Conservation (phyloP, 2,113 vertebrate species). For the Siphamia tubifer region DNA sequence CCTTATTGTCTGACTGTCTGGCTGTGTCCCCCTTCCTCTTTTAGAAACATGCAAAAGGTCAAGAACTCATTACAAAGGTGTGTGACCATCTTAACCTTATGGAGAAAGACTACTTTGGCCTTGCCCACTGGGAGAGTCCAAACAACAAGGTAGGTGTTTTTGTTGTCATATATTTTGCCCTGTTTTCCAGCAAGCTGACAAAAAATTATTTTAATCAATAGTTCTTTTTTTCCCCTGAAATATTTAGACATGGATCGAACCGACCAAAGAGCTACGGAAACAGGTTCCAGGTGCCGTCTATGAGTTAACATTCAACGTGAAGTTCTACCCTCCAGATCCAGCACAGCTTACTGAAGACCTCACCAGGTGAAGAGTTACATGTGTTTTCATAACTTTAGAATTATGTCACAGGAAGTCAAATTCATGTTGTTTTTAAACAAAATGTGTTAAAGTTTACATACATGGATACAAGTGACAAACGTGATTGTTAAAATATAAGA, state of each 20-base stretch:
- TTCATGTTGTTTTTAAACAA: too few species aligned
- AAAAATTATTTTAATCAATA: not conserved
- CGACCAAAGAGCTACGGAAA: constrained; percentile 92
- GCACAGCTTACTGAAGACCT: constrained; percentile 93
- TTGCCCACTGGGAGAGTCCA: constrained; percentile 86
- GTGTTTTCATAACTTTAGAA: too few species aligned
- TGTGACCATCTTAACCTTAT: constrained; percentile 94
- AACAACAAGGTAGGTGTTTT: constrained; percentile 80
- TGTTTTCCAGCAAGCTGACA: not conserved
- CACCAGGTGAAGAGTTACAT: constrained; percentile 96
- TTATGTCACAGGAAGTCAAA: too few species aligned
- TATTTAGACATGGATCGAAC: constrained; percentile 91
- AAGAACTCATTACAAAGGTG: constrained; percentile 90
- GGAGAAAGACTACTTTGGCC: constrained; percentile 95
- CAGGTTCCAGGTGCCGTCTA: constrained; percentile 90
- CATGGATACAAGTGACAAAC: too few species aligned
- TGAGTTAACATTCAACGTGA: constrained; percentile 92
- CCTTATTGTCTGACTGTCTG: not conserved
- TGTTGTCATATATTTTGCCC: not conserved
- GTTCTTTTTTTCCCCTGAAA: not conserved
- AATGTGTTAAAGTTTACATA: too few species aligned
- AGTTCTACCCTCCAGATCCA: constrained; percentile 97
- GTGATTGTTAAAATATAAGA: too few species aligned
- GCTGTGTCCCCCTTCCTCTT: constrained; percentile 12
- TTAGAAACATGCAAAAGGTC: constrained; percentile 95